phyloP scores from a whole-genome alignment of 2,113 vertebrate genomes.

The Myotis yumanensis region DNA sequence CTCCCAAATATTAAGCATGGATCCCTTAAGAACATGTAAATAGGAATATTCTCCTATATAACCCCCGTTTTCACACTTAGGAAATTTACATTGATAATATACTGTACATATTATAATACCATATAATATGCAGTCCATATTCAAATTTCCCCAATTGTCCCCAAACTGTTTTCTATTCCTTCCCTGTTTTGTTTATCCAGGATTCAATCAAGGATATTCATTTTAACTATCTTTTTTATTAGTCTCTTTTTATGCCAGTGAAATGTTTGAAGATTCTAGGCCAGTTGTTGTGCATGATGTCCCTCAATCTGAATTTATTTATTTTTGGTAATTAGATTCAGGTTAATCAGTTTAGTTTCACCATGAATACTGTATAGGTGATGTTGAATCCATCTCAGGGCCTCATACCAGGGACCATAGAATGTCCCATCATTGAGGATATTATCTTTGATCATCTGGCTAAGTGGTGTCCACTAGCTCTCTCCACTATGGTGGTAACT shows the following conservation, averaged over 20 bases:
- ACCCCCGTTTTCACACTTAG: neutral
- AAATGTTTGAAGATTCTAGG: neutral
- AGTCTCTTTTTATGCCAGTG: neutral
- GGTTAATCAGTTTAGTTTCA: neutral
- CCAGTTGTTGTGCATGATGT: neutral
- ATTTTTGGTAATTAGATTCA: neutral
- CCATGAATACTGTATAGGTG: neutral
- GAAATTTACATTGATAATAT: neutral
- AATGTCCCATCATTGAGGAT: neutral
- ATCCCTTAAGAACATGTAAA: conserved; percentile 1
- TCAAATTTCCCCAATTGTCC: neutral
- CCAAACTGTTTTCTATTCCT: neutral
- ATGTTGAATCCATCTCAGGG: no score
- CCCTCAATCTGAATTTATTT: neutral
- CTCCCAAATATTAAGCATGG: neutral
- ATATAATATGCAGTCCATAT: neutral
- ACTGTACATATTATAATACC: neutral
- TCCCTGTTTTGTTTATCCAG: neutral
- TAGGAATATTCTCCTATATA: neutral
- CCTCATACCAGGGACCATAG: neutral
- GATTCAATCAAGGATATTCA: neutral
- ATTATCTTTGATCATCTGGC: neutral
- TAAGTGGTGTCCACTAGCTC: neutral
- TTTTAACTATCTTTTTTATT: neutral
- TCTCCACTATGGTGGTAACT: neutral